Base-by-base conservation (phyloP, 1,140 invertebrate species). In the Ips nitidus region DNA sequence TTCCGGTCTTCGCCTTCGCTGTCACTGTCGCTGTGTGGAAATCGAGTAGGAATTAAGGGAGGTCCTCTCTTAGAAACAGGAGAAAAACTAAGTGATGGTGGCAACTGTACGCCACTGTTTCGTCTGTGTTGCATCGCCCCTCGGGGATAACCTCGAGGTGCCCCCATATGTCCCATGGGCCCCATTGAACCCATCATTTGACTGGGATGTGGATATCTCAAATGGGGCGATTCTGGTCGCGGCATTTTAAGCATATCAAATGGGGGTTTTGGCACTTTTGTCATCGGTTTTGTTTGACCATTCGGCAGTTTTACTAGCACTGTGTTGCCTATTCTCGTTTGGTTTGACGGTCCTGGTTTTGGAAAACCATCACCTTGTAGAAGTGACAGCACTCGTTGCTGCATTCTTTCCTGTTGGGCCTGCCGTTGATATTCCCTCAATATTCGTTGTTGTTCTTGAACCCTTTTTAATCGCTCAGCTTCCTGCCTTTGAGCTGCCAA, bases 401-500 rank as follows among this genome's bases (percentile, higher is more conserved):
- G 89, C 78, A 90, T 88, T 67, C 86, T 80, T 77, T 89, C 89
- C 42, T 90, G 83, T 45, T 87, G 85, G 66, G 90, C 89, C 79
- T 91, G 89, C 73, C 87, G 83, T 77, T 91, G 88, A 39, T 90
- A 85, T 80, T 93, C 91, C 71, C 91, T 86, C 73, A 92, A 89
- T 59, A 91, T 87, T 75, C 88, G 86, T 75, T 94, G 91, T 75
- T 93, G 91, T 75, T 92, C 91, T 77, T 93, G 91, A 40, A 94
- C 90, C n/a, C 91, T 83, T 8, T 89, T 85, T 57, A 94, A 82
- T 78, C 96, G 85, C 78, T 97, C 95, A 74, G 91, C 90, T 82
- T 98, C 96, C 79, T 96, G 94, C 42, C 93, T 84, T 79, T 98
- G 95, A 2, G 96, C 96, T 38, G 89, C 89, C n/a, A 97, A 78